A percentile compares a stretch with the other conserved stretches of the same genome.
phyloP scores from a whole-genome alignment of 2,797 vertebrate genomes.

The Urophycis tenuis region DNA sequence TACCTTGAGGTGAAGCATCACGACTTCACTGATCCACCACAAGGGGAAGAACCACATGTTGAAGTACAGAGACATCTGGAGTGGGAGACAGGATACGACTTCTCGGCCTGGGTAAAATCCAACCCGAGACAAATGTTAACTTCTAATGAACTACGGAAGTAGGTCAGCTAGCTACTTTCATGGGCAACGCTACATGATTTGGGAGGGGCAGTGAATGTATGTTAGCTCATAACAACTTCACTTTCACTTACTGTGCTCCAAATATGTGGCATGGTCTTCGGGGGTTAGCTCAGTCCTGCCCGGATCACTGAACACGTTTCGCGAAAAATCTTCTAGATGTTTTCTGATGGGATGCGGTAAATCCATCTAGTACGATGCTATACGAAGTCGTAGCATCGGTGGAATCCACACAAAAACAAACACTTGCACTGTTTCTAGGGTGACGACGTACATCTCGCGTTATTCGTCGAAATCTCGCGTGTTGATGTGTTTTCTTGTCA shows the following conservation, averaged over 20 bases:
- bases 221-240: neutral
- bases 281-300: slow-evolving; percentile 34
- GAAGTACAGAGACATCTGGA: slow-evolving; percentile 96
- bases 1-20: slow-evolving; percentile 88
- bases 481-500: neutral
- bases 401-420: neutral
- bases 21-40: slow-evolving; percentile 86
- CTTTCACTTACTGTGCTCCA: slow-evolving; percentile 52
- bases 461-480: slow-evolving; percentile 39
- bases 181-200: too few relatives aligned
- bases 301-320: slow-evolving; percentile 67
- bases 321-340: slow-evolving; percentile 69
- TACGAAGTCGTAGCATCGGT: neutral
- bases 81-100: slow-evolving; percentile 80
- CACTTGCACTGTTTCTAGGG: neutral
- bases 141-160: neutral
- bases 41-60: slow-evolving; percentile 91
- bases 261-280: slow-evolving; percentile 44
- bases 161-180: neutral
- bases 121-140: slow-evolving; percentile 7
- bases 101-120: slow-evolving; percentile 67
- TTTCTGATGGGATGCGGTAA: slow-evolving; percentile 63
- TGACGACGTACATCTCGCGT: slow-evolving; percentile 11
- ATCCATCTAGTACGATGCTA: slow-evolving; percentile 56
- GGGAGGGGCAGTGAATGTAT: neutral